Evolutionary conservation across 2,888 invertebrate species (phyloP).

Genomic region (Poecilus cupreus): DNA sequence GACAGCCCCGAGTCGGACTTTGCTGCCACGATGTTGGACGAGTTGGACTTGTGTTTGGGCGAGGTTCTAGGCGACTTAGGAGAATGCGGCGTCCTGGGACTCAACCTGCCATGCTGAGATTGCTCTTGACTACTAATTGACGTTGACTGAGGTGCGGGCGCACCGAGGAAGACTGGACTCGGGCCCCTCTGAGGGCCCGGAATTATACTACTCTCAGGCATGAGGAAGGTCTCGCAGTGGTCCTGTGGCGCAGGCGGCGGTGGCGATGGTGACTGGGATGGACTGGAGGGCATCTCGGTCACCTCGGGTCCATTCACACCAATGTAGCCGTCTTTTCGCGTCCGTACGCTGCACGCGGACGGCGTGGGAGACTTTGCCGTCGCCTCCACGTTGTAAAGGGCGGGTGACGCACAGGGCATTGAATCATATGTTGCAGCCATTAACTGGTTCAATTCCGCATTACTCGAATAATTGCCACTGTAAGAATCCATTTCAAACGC

Average conservation of each 20-base stretch:
- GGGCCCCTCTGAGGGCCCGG: slow-evolving; percentile 68
- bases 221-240: slow-evolving; percentile 74
- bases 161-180: slow-evolving; percentile 72
- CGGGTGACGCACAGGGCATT: slow-evolving; percentile 74
- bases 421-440: slow-evolving; percentile 74
- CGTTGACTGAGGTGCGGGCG: slow-evolving; percentile 67
- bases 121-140: slow-evolving; percentile 69
- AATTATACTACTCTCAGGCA: slow-evolving; percentile 66
- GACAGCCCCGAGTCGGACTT: slow-evolving; percentile 92
- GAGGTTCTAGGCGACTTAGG: slow-evolving; percentile 84
- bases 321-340: slow-evolving; percentile 79
- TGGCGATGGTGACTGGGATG: slow-evolving; percentile 78
- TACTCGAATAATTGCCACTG: slow-evolving; percentile 64
- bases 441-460: slow-evolving; percentile 72
- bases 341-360: slow-evolving; percentile 80
- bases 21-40: slow-evolving; percentile 80
- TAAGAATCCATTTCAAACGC: slow-evolving; percentile 67
- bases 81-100: slow-evolving; percentile 79
- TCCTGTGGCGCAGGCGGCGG: slow-evolving; percentile 89
- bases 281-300: slow-evolving; percentile 60
- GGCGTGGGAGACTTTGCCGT: slow-evolving; percentile 78
- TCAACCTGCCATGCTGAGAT: slow-evolving; percentile 74
- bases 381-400: slow-evolving; percentile 74
- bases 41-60: slow-evolving; percentile 80
- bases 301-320: slow-evolving; percentile 70